phyloP scores from a whole-genome alignment of 35 echinoderm and acorn worm genomes.

The Ophiothrix spiculata region DNA sequence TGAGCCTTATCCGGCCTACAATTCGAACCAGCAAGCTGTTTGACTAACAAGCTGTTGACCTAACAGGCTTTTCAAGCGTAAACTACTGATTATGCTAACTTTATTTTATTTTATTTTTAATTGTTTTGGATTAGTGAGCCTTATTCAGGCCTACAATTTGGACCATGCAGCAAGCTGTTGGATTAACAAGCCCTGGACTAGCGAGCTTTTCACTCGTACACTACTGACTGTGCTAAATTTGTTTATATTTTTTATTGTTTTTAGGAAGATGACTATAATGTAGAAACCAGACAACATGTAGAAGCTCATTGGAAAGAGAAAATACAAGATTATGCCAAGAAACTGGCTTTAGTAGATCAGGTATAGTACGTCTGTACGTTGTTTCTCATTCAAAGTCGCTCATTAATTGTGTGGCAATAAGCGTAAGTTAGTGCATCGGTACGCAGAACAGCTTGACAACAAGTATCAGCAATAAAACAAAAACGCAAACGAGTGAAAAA shows the following conservation, averaged over 20 bases:
- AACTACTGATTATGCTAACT: not conserved
- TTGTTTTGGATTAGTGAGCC: not conserved
- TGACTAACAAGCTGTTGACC: no score
- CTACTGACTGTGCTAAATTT: not conserved
- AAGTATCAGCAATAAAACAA: no score
- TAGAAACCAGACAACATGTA: conserved; percentile 51
- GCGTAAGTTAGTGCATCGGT: no score
- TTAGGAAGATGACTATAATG: conserved; percentile 54
- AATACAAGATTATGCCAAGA: conserved; percentile 31
- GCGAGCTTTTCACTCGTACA: not conserved
- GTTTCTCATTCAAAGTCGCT: no score
- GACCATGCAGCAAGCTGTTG: not conserved
- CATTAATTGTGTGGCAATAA: no score
- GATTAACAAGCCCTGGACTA: not conserved
- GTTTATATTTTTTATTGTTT: not conserved
- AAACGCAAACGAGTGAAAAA: no score
- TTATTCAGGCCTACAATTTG: not conserved
- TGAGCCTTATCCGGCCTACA: no score
- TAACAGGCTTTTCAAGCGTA: no score
- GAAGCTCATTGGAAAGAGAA: conserved; percentile 58
- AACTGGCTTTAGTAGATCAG: conserved; percentile 17
- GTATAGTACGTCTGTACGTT: conserved; percentile 11
- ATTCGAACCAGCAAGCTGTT: no score
- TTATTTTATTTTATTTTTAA: not conserved
- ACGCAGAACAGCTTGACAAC: no score